Conservation (phyloP, 2,113 vertebrate genomes). For the Grantiella picta region DNA sequence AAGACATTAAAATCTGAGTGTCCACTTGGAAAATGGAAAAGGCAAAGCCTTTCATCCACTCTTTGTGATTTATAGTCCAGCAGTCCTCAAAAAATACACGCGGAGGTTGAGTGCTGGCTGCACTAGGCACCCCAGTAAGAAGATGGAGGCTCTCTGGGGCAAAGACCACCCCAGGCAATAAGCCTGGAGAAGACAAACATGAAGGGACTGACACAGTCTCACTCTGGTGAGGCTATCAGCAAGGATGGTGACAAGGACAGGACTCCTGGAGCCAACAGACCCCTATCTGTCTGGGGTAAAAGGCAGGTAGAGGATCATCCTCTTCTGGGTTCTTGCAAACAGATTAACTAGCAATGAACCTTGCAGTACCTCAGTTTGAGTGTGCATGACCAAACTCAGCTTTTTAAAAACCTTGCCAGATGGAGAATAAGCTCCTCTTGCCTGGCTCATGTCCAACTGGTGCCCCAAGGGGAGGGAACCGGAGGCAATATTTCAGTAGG, state of each 20-base stretch:
- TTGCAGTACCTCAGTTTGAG: background rate
- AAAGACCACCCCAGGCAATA: background rate
- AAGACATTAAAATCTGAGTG: background rate
- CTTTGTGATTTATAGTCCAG: background rate
- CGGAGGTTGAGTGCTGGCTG: background rate
- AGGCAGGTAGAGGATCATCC: background rate
- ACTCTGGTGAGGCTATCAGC: background rate
- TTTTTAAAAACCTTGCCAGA: background rate
- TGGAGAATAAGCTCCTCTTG: background rate
- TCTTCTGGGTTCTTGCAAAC: background rate
- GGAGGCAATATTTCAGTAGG: background rate
- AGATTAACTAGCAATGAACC: background rate
- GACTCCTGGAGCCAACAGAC: background rate
- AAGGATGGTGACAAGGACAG: background rate
- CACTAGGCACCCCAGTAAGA: background rate
- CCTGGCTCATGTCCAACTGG: background rate
- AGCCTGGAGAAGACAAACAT: background rate
- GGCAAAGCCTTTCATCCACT: background rate
- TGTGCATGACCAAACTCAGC: background rate
- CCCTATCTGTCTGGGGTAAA: background rate
- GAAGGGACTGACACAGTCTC: background rate
- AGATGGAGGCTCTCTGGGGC: background rate
- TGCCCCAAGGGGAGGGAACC: background rate
- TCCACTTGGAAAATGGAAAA: background rate
- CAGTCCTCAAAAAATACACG: background rate